Percentiles rank a stretch among this genome's conserved stretches.
Evolutionary conservation across 2,888 invertebrate species (phyloP).

Genomic region (Nemurella pictetii): DNA sequence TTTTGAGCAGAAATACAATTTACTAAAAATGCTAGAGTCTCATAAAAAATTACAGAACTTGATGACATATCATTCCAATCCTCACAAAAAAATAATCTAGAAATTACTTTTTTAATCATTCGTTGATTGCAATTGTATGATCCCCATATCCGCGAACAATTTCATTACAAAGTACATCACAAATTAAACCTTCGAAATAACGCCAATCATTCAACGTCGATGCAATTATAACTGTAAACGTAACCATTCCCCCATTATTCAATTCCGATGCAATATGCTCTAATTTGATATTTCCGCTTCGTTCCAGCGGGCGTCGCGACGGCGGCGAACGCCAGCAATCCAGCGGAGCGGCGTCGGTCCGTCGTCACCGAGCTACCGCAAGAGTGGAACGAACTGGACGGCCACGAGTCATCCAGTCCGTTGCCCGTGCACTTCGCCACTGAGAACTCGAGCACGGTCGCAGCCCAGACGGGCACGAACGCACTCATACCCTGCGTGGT

Average conservation of each 20-base stretch:
- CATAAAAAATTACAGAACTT: not conserved
- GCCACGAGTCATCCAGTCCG: conserved; percentile 32
- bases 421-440: conserved; percentile 64
- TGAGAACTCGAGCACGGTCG: conserved; percentile 78
- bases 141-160: not conserved
- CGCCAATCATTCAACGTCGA: not conserved
- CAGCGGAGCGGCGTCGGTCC: conserved; percentile 23
- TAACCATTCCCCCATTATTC: not conserved
- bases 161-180: not conserved
- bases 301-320: not conserved
- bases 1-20: not conserved
- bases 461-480: conserved; percentile 82
- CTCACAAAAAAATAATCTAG: not conserved
- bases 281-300: not conserved
- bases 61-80: not conserved
- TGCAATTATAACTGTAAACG: not conserved
- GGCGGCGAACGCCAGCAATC: not conserved
- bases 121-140: not conserved
- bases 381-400: conserved; percentile 29
- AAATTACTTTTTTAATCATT: not conserved
- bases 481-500: conserved; percentile 83
- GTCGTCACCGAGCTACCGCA: conserved; percentile 21
- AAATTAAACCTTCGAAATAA: not conserved
- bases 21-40: not conserved
- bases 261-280: not conserved